Evolutionary conservation across 2,888 invertebrate species (phyloP).

Genomic region (Ophion ellenae): DNA sequence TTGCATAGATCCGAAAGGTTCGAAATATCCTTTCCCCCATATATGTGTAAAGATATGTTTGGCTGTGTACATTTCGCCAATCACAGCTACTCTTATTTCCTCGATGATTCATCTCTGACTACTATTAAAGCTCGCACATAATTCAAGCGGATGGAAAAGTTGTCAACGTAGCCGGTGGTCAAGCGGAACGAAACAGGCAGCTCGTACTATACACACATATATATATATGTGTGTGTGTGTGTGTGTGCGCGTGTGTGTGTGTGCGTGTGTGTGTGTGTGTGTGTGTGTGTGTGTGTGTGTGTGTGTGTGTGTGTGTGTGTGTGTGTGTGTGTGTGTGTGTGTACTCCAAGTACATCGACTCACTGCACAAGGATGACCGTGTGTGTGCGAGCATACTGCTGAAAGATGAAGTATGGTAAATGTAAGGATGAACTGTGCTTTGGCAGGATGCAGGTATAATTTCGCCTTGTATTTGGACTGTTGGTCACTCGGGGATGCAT

Average conservation of each 20-base stretch:
- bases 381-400: neutral
- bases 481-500: conserved; percentile 55
- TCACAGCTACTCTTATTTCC: conserved; percentile 49
- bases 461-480: conserved; percentile 68
- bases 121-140: conserved; percentile 42
- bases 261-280: too few relatives aligned
- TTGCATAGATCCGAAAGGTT: too few relatives aligned
- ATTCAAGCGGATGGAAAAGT: conserved; percentile 49
- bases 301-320: too few relatives aligned
- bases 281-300: too few relatives aligned
- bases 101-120: conserved; percentile 51
- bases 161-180: conserved; percentile 54
- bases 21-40: neutral
- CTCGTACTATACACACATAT: neutral
- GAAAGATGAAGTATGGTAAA: conserved; percentile 9
- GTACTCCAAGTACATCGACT: conserved; percentile 8
- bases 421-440: conserved; percentile 17
- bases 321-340: too few relatives aligned
- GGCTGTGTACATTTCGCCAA: conserved; percentile 20
- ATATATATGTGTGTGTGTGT: too few relatives aligned
- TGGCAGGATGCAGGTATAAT: conserved; percentile 58
- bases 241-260: too few relatives aligned
- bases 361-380: neutral
- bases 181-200: conserved; percentile 28
- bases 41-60: neutral